phyloP scores from a whole-genome alignment of 2,113 vertebrate species.

The Cheirogaleus medius region DNA sequence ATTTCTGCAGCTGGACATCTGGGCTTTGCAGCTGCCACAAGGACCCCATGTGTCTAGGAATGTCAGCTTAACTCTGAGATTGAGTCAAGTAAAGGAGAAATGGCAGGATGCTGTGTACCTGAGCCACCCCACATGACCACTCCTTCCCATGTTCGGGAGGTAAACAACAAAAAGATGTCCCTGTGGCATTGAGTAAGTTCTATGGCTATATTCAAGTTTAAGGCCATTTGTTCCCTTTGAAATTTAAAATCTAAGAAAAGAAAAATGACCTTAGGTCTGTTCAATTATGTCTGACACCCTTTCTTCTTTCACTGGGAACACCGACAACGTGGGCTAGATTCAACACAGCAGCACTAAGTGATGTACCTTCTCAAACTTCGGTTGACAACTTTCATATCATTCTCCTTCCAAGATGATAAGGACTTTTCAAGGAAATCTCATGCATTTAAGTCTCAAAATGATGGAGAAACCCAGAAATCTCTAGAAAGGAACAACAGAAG shows the following conservation, averaged over 20 bases:
- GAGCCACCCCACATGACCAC: neutral
- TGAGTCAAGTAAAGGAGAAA: conserved; percentile 49
- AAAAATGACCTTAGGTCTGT: neutral
- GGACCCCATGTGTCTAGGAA: conserved; percentile 32
- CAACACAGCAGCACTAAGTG: neutral
- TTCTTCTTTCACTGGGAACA: neutral
- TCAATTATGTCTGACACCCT: neutral
- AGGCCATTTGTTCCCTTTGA: neutral
- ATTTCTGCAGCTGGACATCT: conserved; percentile 64
- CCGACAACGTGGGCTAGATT: neutral
- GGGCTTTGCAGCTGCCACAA: conserved; percentile 62
- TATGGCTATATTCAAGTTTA: conserved; percentile 3
- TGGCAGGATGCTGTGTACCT: conserved; percentile 35
- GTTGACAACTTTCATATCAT: neutral
- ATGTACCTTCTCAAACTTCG: neutral
- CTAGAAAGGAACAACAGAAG: neutral
- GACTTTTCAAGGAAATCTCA: neutral
- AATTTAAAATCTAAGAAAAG: conserved; percentile 41
- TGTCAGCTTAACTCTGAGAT: conserved; percentile 65
- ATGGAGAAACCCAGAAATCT: neutral
- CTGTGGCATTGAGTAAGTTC: neutral
- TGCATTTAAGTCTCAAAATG: neutral
- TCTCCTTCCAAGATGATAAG: neutral
- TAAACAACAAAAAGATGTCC: neutral
- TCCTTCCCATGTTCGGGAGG: neutral